phyloP scores from a whole-genome alignment of 1,140 invertebrate species.

The Aphis gossypii region DNA sequence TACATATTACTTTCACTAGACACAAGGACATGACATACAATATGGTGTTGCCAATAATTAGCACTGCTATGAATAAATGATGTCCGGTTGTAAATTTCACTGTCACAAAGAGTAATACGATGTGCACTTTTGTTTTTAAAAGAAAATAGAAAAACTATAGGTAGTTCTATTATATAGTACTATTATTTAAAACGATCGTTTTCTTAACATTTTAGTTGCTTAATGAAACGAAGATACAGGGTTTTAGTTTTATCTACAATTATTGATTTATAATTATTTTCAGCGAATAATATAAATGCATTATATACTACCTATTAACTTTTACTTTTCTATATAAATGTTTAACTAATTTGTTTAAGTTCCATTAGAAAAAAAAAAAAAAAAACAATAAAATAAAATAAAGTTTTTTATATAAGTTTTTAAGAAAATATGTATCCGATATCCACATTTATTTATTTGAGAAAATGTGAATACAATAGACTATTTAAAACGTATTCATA shows the following conservation, averaged over 20 bases:
- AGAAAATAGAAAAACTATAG: not conserved
- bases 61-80: slow-evolving; percentile 28
- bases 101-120: not conserved
- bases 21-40: slow-evolving; percentile 26
- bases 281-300: not conserved
- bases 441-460: not conserved
- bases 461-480: not conserved
- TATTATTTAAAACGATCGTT: not conserved
- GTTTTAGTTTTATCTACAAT: not conserved
- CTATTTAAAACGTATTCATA: not conserved
- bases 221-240: not conserved
- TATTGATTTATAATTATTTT: not conserved
- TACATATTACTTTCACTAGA: slow-evolving; percentile 34
- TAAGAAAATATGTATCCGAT: not conserved
- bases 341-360: not conserved
- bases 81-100: slow-evolving; percentile 45
- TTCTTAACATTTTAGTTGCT: not conserved
- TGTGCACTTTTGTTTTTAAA: not conserved
- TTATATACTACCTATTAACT: not conserved
- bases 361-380: not conserved
- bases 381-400: not conserved
- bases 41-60: slow-evolving; percentile 38
- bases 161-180: not conserved
- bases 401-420: not conserved
- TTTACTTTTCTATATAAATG: not conserved